Evolutionary conservation across 1,140 invertebrate species (phyloP), one percentile per base, ranked within the genome.

Genomic region (Semibalanus balanoides): DNA sequence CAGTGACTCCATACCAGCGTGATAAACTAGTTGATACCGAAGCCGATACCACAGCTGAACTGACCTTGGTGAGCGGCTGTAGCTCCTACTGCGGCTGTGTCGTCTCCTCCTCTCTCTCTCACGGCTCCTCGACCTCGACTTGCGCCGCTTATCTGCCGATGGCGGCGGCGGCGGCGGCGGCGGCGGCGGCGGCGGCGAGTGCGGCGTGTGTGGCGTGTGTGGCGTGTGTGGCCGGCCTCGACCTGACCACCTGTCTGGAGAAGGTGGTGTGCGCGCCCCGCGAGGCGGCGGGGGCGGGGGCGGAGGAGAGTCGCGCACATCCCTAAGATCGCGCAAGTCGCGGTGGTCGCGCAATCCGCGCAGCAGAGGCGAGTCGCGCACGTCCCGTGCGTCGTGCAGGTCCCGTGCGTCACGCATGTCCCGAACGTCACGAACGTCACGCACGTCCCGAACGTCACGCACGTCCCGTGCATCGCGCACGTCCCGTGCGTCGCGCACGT

Each of bases 51-150:
- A n/a, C n/a, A n/a, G n/a, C n/a, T n/a, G n/a, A n/a, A n/a, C 75
- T 76, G 31, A 79, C 78, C 78, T 79, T 31, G 78, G 78, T 25
- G 78, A 77, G 17, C 74, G 73, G 30, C 76, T 77, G 70, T 75
- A 75, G 72, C 76, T 79, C 71, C 76, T 70, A 74, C 76, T 81
- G 74, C 77, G 76, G 73, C 78, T 79, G 30, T 72, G 77, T 40
- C 40, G 51, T 27, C 76, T 74, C 17, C 69, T 35, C 73, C 74
- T 31, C 29, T 79, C 78, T 28, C 74, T 40, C 70, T 79, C 76
- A 30, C 64, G 74, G 31, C 31, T 77, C 30, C 74, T 76, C 25
- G 43, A 71, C 73, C 75, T 40, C 17, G 77, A 76, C 31, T 78
- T 76, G 30, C 74, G 27, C n/a, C 74, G 31, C 29, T 78, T 79